phyloP scores from a whole-genome alignment of 2,797 vertebrate genomes.

The Somateria mollissima region DNA sequence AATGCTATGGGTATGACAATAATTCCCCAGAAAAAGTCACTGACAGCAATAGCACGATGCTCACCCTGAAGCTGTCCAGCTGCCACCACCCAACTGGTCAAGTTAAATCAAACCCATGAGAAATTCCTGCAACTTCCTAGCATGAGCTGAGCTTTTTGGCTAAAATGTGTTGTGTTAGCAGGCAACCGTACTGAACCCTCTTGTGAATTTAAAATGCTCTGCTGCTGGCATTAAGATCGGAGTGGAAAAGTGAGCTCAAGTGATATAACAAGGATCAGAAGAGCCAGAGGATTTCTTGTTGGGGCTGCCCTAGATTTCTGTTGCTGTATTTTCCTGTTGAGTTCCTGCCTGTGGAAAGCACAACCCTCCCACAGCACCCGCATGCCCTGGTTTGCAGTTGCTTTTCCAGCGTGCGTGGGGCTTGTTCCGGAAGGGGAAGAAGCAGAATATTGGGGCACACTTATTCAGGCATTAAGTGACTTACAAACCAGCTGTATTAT shows the following conservation, averaged over 20 bases:
- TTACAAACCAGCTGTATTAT: not conserved
- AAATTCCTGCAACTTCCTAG: not conserved
- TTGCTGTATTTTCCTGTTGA: not conserved
- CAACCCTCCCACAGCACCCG: not conserved
- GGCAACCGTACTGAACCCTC: not conserved
- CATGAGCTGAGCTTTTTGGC: accelerated
- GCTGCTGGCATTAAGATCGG: not conserved
- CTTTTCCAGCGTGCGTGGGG: too few relatives aligned
- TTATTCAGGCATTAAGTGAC: not conserved
- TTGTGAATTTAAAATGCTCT: not conserved
- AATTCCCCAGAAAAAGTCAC: not conserved
- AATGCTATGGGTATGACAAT: not conserved
- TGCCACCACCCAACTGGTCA: too few relatives aligned
- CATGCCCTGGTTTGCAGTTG: not conserved
- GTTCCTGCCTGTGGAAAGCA: not conserved
- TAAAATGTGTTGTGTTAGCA: not conserved
- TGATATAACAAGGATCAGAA: accelerated
- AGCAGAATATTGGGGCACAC: not conserved
- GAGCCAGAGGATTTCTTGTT: not conserved
- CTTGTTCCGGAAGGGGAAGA: not conserved
- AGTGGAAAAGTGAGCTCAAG: not conserved
- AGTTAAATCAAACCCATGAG: not conserved
- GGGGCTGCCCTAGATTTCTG: not conserved
- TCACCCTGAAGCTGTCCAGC: not conserved
- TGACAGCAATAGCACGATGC: accelerated